Evolutionary conservation across 92 coral and sea anemone species (phyloP).

Genomic region (Muricea muricata): DNA sequence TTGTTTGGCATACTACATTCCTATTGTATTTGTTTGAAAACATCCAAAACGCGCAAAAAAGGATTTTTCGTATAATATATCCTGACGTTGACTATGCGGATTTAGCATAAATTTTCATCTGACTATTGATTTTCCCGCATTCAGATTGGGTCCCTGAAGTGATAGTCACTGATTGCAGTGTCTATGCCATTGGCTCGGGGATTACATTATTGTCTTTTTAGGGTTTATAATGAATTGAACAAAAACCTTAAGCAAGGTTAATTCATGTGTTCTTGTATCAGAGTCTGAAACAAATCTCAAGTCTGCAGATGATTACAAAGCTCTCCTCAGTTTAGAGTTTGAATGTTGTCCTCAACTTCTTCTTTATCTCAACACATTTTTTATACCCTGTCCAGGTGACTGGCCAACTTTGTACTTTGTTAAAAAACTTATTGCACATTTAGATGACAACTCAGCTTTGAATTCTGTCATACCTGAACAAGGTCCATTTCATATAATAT

Average conservation of each 20-base stretch:
- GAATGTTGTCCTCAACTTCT: not conserved
- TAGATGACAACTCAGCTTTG: constrained; percentile 9
- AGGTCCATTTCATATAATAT: constrained; percentile 69
- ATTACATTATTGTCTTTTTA: too few species aligned
- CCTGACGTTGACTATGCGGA: too few species aligned
- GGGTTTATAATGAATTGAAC: constrained; percentile 49
- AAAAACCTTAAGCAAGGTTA: constrained; percentile 38
- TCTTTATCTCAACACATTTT: constrained; percentile 26
- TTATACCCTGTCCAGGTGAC: constrained; percentile 63
- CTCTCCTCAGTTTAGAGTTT: constrained; percentile 30
- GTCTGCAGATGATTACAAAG: constrained; percentile 49
- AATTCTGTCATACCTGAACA: constrained; percentile 67
- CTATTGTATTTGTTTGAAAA: too few species aligned
- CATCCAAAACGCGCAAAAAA: too few species aligned
- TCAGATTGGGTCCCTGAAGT: too few species aligned
- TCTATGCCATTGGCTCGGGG: too few species aligned
- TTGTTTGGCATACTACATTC: too few species aligned
- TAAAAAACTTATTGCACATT: constrained; percentile 62
- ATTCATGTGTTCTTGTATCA: constrained; percentile 55
- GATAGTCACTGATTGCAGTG: too few species aligned
- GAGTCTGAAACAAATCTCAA: constrained; percentile 61
- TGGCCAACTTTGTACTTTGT: constrained; percentile 72
- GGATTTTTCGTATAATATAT: too few species aligned
- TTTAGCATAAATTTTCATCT: too few species aligned
- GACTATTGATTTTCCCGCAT: too few species aligned